Evolutionary conservation across 2,888 invertebrate genomes (phyloP).

Genomic region (Slavum lentiscoides): DNA sequence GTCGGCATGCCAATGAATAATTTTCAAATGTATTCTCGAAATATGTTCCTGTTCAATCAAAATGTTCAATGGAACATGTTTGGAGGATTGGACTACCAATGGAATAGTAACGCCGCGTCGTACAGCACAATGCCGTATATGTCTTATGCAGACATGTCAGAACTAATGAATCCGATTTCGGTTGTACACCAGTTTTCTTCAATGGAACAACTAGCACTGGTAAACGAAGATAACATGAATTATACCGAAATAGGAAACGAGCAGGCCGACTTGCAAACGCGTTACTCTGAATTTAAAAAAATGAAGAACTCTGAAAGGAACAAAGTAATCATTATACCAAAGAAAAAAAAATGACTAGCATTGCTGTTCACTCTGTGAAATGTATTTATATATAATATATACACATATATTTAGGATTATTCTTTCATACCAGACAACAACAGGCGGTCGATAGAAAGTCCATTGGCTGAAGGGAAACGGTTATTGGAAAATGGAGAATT

Average conservation of each 20-base stretch:
- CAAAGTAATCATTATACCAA: not conserved
- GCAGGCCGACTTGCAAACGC: not conserved
- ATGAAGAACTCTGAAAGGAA: constrained; percentile 4
- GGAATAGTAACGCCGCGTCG: not conserved
- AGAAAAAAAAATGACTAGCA: too few species aligned
- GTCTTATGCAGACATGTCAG: not conserved
- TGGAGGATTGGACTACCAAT: not conserved
- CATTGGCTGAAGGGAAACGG: constrained; percentile 83
- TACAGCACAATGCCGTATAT: not conserved
- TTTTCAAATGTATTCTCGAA: not conserved
- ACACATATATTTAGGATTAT: constrained; percentile 66
- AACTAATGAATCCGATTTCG: constrained; percentile 50
- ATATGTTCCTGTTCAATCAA: not conserved
- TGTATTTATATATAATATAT: not conserved
- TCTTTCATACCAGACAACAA: constrained; percentile 83
- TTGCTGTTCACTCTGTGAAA: not conserved
- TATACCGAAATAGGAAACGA: not conserved
- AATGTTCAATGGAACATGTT: not conserved
- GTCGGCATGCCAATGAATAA: not conserved
- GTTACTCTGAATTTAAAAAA: constrained; percentile 17
- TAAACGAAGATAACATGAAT: not conserved
- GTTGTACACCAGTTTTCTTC: constrained; percentile 52
- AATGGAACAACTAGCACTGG: not conserved
- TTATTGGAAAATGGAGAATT: constrained; percentile 85
- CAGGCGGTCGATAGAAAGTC: constrained; percentile 74